Evolutionary conservation across 2,113 vertebrate genomes (phyloP).

Genomic region (Toxotes chatareus): DNA sequence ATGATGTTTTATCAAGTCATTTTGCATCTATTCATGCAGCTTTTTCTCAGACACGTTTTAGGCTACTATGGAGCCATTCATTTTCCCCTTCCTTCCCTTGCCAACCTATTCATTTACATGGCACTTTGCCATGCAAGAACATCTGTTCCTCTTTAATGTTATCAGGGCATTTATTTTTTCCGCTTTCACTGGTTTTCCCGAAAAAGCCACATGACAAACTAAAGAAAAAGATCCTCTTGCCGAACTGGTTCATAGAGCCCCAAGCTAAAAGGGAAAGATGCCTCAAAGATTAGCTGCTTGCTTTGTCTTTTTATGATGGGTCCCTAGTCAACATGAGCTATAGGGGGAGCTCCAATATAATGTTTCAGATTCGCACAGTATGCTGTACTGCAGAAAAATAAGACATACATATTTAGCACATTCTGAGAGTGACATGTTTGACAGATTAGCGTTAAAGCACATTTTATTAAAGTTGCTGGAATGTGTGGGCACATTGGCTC

Average conservation of each 20-base stretch:
- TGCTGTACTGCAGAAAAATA: neutral
- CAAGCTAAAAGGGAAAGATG: neutral
- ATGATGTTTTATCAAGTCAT: neutral
- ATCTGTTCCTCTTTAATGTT: constrained; percentile 1
- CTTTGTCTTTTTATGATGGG: neutral
- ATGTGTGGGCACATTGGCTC: neutral
- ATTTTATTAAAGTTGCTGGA: too few relatives aligned
- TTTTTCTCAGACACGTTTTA: constrained; percentile 3
- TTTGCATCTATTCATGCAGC: neutral
- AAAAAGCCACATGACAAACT: neutral
- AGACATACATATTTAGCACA: neutral
- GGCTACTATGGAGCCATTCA: neutral
- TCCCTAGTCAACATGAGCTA: constrained; percentile 24
- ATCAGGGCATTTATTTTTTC: neutral
- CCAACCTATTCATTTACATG: neutral
- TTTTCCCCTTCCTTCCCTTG: neutral
- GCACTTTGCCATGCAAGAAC: neutral
- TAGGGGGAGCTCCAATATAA: constrained; percentile 70
- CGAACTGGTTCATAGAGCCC: neutral
- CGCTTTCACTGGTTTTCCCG: neutral
- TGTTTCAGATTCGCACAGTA: constrained; percentile 1
- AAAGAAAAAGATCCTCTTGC: neutral
- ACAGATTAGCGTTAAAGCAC: neutral
- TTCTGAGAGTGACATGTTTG: neutral
- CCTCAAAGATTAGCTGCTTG: neutral